Base-by-base conservation (phyloP, 2,888 invertebrate species). In the Metacarcinus magister region DNA sequence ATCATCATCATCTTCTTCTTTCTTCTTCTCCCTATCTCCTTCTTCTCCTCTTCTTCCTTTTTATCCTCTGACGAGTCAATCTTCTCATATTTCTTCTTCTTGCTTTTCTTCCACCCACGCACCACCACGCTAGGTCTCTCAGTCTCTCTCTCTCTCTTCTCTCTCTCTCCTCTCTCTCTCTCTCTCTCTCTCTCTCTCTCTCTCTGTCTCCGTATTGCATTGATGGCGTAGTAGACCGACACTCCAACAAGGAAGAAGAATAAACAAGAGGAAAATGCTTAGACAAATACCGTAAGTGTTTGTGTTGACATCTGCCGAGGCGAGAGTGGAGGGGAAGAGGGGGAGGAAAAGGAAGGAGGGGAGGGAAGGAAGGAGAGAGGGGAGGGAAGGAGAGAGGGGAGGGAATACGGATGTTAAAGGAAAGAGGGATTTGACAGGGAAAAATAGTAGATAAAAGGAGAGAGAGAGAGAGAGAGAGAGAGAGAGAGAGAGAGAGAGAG, bases 231-330 rank as follows among this genome's bases (percentile, higher is more conserved):
- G n/a, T 19, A 19, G n/a, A 67, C n/a, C 67, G n/a, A 67, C 67
- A 67, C 67, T 67, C n/a, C 54, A 67, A 67, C 19, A 67, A 67
- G n/a, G n/a, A 23, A 5, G 67, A 5, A 19, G 67, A 67, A 67
- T 67, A 67, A 67, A 67, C 67, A 67, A n/a, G n/a, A 67, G 67
- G n/a, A 67, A n/a, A 67, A 67, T 67, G 67, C 67, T 67, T 23
- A 67, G 67, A 67, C 67, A 67, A 67, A 67, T 67, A 67, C 67
- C 5, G 67, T n/a, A n/a, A n/a, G 67, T 67, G 67, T 67, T 67
- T 67, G 67, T n/a, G 23, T 67, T 67, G 67, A 67, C 67, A 67
- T n/a, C 67, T 67, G 67, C 67, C 67, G n/a, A 19, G 67, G 1
- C 5, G 5, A n/a, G 5, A n/a, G n/a, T 5, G 23, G 67, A 67